A percentile compares a stretch with the other conserved stretches of the same genome.
These are phyloP conservation scores for Narcine bancroftii DNA, from an alignment of 2,113 vertebrate genomes.

Conservation along the genomic window DNA sequence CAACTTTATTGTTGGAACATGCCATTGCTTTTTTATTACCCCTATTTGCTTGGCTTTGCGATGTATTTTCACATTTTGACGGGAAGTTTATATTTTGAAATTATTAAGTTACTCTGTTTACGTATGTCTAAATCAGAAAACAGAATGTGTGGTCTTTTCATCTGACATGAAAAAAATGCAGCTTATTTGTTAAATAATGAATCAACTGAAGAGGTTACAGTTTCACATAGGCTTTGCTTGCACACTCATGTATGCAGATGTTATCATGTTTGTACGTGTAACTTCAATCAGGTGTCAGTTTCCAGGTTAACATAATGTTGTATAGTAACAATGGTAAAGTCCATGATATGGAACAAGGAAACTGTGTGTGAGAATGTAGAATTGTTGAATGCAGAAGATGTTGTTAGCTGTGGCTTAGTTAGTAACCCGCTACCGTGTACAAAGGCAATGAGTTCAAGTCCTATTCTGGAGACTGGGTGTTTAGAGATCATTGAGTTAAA, in stretches of 20 bases:
- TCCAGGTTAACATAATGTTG: not conserved
- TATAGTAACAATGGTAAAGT: not conserved
- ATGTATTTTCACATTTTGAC: not conserved
- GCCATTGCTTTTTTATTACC: not conserved
- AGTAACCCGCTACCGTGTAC: no score
- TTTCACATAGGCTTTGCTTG: not conserved
- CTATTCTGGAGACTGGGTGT: not conserved
- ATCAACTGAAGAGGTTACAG: not conserved
- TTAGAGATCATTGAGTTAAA: not conserved
- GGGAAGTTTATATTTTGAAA: not conserved
- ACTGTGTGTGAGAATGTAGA: not conserved
- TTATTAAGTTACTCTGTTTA: not conserved
- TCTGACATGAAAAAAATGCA: not conserved
- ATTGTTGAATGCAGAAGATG: no score
- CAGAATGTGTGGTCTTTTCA: constrained; percentile 4
- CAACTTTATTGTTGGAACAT: not conserved
- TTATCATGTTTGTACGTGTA: not conserved
- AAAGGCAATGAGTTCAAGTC: no score
- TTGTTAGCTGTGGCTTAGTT: no score
- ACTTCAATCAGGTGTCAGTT: not conserved
- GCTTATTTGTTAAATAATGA: not conserved
- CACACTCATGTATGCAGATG: not conserved
- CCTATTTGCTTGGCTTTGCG: not conserved
- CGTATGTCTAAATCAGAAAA: not conserved
- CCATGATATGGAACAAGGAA: not conserved